Percentiles rank a stretch among this genome's conserved stretches.
Evolutionary conservation across 2,797 vertebrate genomes (phyloP).

Genomic region (Coilia nasus): DNA sequence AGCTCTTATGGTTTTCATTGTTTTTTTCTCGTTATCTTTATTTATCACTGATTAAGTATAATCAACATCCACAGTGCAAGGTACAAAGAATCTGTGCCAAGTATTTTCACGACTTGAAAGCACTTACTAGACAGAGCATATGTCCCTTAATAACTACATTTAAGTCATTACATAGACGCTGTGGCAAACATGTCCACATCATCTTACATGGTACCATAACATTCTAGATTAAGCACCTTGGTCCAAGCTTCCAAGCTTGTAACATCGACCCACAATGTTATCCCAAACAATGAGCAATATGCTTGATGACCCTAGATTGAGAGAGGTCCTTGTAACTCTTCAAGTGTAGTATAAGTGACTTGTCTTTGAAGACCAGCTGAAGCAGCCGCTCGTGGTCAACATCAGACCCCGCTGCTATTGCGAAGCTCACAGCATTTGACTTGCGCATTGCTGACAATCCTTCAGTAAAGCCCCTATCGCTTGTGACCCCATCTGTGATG

Average conservation of each 20-base stretch:
- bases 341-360: conserved; percentile 41
- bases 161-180: background rate
- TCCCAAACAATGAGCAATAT: conserved; percentile 48
- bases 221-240: background rate
- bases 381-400: conserved; percentile 40
- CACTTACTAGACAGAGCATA: background rate
- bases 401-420: conserved; percentile 44
- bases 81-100: no score
- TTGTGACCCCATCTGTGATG: conserved; percentile 50
- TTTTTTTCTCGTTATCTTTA: background rate
- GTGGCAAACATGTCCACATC: background rate
- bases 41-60: background rate
- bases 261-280: conserved; percentile 3
- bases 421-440: conserved; percentile 45
- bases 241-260: background rate
- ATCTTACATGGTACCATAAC: background rate
- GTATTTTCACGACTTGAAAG: background rate
- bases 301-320: conserved; percentile 40
- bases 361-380: conserved; percentile 43
- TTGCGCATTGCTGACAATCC: conserved; percentile 42
- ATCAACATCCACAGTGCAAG: background rate
- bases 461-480: conserved; percentile 39
- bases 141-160: background rate
- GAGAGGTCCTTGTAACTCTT: conserved; percentile 44
- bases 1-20: conserved; percentile 21